A percentile compares a stretch with the other conserved stretches of the same genome.
These are phyloP conservation scores for Drosophila nigromelanica DNA, from an alignment of 1,140 invertebrate genomes.

Conservation along the genomic window DNA sequence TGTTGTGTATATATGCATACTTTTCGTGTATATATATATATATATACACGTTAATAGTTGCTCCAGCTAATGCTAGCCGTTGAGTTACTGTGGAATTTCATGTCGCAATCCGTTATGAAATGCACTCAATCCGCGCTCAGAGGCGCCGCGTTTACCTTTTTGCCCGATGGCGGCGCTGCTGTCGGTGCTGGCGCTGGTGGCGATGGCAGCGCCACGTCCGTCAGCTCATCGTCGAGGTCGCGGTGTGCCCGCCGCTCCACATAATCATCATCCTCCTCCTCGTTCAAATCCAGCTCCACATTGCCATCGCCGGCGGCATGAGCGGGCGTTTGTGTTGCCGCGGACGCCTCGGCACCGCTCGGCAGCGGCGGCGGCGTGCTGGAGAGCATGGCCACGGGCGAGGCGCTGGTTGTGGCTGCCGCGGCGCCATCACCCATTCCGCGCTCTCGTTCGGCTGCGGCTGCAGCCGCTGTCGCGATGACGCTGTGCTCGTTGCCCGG, in stretches of 20 bases:
- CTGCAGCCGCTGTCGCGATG: conserved; percentile 3
- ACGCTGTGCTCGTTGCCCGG: conserved; percentile 19
- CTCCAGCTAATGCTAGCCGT: not conserved
- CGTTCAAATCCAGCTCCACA: conserved; percentile 2
- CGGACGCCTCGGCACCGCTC: not conserved
- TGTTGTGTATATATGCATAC: conserved; percentile 39
- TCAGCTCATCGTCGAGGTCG: conserved; percentile 44
- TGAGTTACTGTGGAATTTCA: conserved; percentile 18
- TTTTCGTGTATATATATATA: not conserved
- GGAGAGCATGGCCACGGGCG: conserved; percentile 76
- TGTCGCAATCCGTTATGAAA: not conserved
- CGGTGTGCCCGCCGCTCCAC: not conserved
- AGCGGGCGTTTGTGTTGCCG: conserved; percentile 6
- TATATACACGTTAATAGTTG: conserved; percentile 19
- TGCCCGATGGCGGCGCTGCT: conserved; percentile 11
- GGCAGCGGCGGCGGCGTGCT: conserved; percentile 76
- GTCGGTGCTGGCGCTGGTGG: conserved; percentile 12
- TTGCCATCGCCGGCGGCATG: conserved; percentile 31
- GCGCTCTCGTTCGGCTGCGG: conserved; percentile 52
- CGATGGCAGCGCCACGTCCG: conserved; percentile 43
- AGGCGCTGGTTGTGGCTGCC: conserved; percentile 71
- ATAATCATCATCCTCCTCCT: not conserved
- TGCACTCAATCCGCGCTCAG: conserved; percentile 61
- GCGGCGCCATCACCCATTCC: conserved; percentile 81
- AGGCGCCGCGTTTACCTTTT: conserved; percentile 52